Evolutionary conservation across 2,797 vertebrate genomes (phyloP).

Genomic region (Poecile montanus): DNA sequence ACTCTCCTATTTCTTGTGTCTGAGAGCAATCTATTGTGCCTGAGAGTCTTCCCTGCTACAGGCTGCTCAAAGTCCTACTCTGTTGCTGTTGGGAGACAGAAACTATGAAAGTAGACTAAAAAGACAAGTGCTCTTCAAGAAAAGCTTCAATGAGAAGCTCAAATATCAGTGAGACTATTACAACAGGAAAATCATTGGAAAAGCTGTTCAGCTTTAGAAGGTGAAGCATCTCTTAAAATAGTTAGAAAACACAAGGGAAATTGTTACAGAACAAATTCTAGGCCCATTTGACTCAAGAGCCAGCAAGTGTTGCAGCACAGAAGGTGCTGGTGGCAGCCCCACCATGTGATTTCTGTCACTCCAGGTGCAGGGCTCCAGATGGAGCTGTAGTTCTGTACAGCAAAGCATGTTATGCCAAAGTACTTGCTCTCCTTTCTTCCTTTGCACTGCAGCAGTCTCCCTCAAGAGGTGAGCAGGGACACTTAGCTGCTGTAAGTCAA

Average conservation of each 20-base stretch:
- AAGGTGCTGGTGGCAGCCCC: not conserved
- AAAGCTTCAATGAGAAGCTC: not conserved
- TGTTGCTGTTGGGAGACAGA: not conserved
- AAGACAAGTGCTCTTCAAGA: not conserved
- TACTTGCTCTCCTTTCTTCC: not conserved
- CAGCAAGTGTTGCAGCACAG: not conserved
- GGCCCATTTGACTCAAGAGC: not conserved
- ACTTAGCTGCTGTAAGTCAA: accelerated
- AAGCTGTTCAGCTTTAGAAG: not conserved
- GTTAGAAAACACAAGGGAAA: not conserved
- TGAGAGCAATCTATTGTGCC: not conserved
- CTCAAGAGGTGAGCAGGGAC: not conserved
- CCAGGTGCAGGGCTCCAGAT: not conserved
- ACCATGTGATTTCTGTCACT: not conserved
- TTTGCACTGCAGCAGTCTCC: not conserved
- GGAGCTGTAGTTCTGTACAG: not conserved
- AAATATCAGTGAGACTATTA: not conserved
- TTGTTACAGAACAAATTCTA: not conserved
- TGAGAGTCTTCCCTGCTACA: not conserved
- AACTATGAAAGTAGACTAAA: not conserved
- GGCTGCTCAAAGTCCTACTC: not conserved
- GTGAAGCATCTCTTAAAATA: not conserved
- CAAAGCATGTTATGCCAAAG: not conserved
- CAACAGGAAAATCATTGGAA: not conserved
- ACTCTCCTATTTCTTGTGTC: not conserved